Conservation (phyloP, 1,140 invertebrate genomes). For the Drosophila fuyamai region DNA sequence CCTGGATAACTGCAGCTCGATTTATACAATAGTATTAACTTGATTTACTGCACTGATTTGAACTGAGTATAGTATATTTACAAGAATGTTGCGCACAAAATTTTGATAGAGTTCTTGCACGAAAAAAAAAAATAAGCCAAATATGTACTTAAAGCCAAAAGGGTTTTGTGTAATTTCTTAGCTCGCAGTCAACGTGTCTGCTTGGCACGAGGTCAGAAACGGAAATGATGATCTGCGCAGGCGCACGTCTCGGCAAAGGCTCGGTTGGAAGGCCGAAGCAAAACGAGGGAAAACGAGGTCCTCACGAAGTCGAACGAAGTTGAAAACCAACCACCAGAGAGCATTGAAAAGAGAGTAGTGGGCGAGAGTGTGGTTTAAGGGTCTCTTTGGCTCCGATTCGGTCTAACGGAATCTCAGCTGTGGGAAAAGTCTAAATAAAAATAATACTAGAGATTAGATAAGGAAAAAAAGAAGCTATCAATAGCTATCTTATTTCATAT, state of each 20-base stretch:
- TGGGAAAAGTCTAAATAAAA: slow-evolving; percentile 3
- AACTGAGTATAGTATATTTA: background rate
- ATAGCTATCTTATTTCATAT: background rate
- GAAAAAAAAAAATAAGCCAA: slow-evolving; percentile 32
- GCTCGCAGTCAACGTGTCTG: slow-evolving; percentile 32
- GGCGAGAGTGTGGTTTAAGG: background rate
- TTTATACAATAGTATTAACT: background rate
- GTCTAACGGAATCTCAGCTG: slow-evolving; percentile 18
- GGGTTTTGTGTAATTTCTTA: background rate
- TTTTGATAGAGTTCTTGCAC: slow-evolving; percentile 14
- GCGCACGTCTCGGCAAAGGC: slow-evolving; percentile 32
- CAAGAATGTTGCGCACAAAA: background rate
- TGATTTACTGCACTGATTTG: background rate
- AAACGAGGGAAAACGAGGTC: background rate
- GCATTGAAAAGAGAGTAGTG: background rate
- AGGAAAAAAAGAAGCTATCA: background rate
- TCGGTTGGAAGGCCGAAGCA: slow-evolving; percentile 10
- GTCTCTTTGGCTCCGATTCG: slow-evolving; percentile 24
- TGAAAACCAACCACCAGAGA: slow-evolving; percentile 16
- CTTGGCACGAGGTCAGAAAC: slow-evolving; percentile 67
- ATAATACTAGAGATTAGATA: slow-evolving; percentile 19
- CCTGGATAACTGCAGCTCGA: slow-evolving; percentile 9
- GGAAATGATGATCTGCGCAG: slow-evolving; percentile 61
- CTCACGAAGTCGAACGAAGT: slow-evolving; percentile 5
- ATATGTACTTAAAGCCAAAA: slow-evolving; percentile 5